Evolutionary conservation across 2,888 invertebrate species (phyloP).

Genomic region (Cheilosia variabilis): DNA sequence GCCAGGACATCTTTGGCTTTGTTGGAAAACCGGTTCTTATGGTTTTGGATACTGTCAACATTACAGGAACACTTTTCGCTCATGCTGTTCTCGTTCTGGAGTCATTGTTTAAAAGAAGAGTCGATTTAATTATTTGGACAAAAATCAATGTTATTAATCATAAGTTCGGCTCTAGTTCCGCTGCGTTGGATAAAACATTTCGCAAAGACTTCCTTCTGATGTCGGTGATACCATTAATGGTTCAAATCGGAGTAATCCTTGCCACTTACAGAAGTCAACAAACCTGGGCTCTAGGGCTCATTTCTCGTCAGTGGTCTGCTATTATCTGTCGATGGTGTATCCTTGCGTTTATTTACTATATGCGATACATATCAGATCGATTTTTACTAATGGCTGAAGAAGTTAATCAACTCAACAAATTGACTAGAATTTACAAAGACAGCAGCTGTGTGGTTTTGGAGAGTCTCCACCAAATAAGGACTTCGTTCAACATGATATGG

Average conservation of each 20-base stretch:
- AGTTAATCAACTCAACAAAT: conserved; percentile 21
- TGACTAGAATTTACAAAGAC: conserved; percentile 7
- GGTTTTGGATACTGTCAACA: conserved; percentile 35
- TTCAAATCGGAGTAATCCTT: conserved; percentile 4
- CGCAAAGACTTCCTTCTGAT: conserved; percentile 40
- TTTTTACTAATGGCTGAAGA: conserved; percentile 41
- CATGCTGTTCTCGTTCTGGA: conserved; percentile 49
- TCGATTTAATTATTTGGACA: conserved; percentile 50
- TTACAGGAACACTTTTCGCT: conserved; percentile 28
- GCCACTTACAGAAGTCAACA: conserved; percentile 53
- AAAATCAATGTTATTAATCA: conserved; percentile 21
- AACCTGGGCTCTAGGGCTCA: conserved; percentile 43
- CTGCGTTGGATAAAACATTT: conserved; percentile 17
- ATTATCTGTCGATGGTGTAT: conserved; percentile 41
- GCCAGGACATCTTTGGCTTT: conserved; percentile 38
- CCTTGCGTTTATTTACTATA: conserved; percentile 49
- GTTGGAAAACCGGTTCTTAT: conserved; percentile 50
- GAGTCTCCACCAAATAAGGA: conserved; percentile 35
- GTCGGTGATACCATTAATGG: conserved; percentile 5
- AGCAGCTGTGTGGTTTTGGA: not conserved
- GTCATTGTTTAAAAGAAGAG: conserved; percentile 36
- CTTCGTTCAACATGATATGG: conserved; percentile 44
- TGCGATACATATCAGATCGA: conserved; percentile 45
- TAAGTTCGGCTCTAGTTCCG: not conserved
- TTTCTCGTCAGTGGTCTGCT: conserved; percentile 21